These are phyloP conservation scores for Ageneiosus marmoratus DNA, from an alignment of 2,113 vertebrate species.

Conservation along the genomic window DNA sequence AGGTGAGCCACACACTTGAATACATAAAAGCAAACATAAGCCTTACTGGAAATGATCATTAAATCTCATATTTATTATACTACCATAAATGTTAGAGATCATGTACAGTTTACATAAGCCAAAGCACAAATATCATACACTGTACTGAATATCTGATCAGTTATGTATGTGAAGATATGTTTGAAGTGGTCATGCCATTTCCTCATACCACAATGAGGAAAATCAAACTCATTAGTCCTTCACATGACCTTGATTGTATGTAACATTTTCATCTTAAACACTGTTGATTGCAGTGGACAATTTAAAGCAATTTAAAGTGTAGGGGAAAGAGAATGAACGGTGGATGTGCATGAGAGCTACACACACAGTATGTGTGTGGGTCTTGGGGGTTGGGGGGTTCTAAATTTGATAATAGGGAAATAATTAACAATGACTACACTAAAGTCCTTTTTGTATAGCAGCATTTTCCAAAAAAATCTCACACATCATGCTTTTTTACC, in stretches of 20 bases:
- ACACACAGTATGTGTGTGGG: too few species aligned
- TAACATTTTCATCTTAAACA: slow-evolving; percentile 63
- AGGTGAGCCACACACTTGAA: slow-evolving; percentile 81
- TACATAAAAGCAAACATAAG: slow-evolving; percentile 27
- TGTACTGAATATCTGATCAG: neutral
- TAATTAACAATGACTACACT: too few species aligned
- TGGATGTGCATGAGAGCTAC: too few species aligned
- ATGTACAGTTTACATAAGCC: neutral
- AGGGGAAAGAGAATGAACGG: too few species aligned
- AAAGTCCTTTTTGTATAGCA: too few species aligned
- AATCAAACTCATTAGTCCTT: slow-evolving; percentile 20
- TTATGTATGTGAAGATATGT: neutral
- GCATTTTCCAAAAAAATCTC: too few species aligned
- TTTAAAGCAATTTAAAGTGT: too few species aligned
- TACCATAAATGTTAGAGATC: neutral
- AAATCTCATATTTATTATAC: slow-evolving; percentile 23
- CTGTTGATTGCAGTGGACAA: too few species aligned
- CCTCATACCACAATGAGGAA: neutral
- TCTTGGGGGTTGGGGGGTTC: too few species aligned
- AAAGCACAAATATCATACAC: neutral
- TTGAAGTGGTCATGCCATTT: neutral
- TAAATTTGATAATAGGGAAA: too few species aligned
- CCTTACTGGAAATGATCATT: slow-evolving; percentile 13
- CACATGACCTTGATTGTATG: slow-evolving; percentile 38
- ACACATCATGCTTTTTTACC: too few species aligned